These are phyloP conservation scores for Peromyscus melanophrys DNA, from an alignment of 2,797 vertebrate genomes.

Conservation along the genomic window DNA sequence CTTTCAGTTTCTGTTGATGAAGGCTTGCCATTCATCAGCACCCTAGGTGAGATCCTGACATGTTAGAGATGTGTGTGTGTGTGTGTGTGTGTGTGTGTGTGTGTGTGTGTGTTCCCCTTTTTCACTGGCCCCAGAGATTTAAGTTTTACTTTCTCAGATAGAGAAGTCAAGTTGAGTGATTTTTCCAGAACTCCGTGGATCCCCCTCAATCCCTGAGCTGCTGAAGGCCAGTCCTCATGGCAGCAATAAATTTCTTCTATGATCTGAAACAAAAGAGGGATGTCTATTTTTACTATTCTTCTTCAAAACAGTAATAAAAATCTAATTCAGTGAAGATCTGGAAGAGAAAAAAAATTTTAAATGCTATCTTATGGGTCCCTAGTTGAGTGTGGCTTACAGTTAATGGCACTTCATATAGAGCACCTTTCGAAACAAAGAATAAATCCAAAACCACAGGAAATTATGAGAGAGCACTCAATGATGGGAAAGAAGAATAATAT, in stretches of 20 bases:
- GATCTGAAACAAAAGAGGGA: not conserved
- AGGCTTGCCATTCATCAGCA: not conserved
- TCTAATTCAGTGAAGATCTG: not conserved
- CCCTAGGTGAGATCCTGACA: not conserved
- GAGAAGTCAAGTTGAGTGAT: not conserved
- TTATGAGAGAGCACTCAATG: too few species aligned
- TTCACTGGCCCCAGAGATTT: not conserved
- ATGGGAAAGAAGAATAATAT: too few species aligned
- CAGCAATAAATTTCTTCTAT: not conserved
- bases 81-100: fast-evolving
- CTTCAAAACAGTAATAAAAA: not conserved
- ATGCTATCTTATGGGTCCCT: too few species aligned
- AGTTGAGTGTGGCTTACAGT: not conserved
- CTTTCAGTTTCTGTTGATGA: not conserved
- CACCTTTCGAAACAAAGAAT: too few species aligned
- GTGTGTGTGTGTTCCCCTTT: too few species aligned
- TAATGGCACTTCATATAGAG: not conserved
- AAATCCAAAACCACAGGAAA: not conserved
- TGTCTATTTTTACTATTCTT: not conserved
- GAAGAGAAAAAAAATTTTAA: not conserved
- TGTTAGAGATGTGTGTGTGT: not conserved
- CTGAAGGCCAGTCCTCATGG: not conserved
- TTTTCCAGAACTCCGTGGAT: too few species aligned
- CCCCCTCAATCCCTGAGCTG: not conserved
- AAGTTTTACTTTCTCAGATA: not conserved